Percentiles rank a stretch among this genome's conserved stretches.
Evolutionary conservation across 1,140 invertebrate species (phyloP).

Genomic region (Lepidurus arcticus): DNA sequence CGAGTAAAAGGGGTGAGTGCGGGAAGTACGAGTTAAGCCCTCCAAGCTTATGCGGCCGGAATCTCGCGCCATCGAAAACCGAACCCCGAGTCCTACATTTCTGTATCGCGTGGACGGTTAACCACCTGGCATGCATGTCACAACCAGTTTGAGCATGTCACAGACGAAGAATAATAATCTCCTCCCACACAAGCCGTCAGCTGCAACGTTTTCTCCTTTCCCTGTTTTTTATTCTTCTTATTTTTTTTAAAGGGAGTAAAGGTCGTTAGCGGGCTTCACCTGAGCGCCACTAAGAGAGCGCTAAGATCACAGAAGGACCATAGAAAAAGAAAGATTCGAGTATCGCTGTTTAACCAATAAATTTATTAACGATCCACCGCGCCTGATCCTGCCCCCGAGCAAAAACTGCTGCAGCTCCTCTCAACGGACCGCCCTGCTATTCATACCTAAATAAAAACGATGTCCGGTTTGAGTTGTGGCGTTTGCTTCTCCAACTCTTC

Average conservation of each 20-base stretch:
- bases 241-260: neutral
- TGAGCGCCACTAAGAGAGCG: neutral
- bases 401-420: neutral
- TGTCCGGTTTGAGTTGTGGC: no score
- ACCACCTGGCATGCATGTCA: slow-evolving; percentile 1
- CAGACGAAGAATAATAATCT: slow-evolving; percentile 6
- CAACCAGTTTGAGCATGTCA: neutral
- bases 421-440: neutral
- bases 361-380: neutral
- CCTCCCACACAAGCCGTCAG: neutral
- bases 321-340: neutral
- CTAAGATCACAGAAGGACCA: neutral
- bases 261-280: neutral
- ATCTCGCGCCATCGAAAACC: neutral
- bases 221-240: neutral
- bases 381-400: neutral
- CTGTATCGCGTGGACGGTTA: neutral
- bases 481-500: no score
- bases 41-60: no score
- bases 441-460: no score
- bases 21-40: neutral
- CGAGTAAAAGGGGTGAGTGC: neutral
- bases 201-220: neutral
- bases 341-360: neutral
- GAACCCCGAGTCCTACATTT: neutral